Evolutionary conservation across 2,113 vertebrate genomes (phyloP), one percentile per base, ranked within the genome.

Genomic region (Alligator mississippiensis): DNA sequence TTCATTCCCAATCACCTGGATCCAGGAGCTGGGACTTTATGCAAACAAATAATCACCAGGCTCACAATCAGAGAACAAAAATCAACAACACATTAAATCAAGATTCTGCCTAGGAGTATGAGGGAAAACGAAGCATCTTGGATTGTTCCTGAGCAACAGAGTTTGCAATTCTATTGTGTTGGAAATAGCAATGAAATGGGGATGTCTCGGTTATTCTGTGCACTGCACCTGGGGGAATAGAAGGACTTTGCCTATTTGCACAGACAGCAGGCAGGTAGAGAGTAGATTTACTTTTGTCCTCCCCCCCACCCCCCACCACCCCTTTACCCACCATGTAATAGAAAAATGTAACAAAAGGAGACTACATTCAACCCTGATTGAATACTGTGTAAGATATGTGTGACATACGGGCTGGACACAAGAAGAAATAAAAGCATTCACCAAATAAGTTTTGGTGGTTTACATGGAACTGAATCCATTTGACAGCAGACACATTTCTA

Each of bases 1-100:
- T 96, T 94, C 76, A 47, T 47, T 90, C 64, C 83, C 86, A 93
- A 95, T 91, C 91, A 96, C 84, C 88, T 89, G 92, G 77, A 90
- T 61, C 82, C 80, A 68, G 0, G 0, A 89, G 88, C 93, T 0
- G 0, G 74, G 86, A 85, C 91, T 91, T 94, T 91, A 94, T 88
- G 5, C 25, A 88, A 94, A 94, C 89, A 88, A 18, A 66, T 81
- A 92, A 47, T 28, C 91, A 94, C 84, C 92, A 89, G 82, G 88
- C 70, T 90, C 90, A 77, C 90, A 90, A 78, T 28, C 88, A 87
- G 95, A 96, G 5, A 81, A 57, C 90, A 92, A 79, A 77, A 93
- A 15, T 84, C 47, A 38, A 88, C 47, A 70, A 92, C 11, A 47
- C 13, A 74, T 11, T 79, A 79, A 75, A 80, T 18, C 86, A 1